Conservation (phyloP, 2,113 vertebrate genomes). For the Calonectris borealis region DNA sequence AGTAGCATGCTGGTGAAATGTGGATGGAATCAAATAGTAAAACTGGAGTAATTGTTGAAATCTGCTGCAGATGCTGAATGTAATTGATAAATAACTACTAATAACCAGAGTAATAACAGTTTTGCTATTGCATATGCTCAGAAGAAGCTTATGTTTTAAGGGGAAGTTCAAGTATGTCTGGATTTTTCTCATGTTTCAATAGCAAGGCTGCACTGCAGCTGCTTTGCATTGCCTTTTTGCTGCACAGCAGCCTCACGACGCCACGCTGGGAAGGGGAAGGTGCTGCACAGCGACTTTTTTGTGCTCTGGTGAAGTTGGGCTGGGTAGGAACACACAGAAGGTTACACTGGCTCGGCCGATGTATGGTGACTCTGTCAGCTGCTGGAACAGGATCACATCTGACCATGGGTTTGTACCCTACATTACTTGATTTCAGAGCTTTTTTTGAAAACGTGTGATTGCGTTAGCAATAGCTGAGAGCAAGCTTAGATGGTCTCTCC, state of each 20-base stretch:
- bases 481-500: not conserved
- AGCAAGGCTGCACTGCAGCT: not conserved
- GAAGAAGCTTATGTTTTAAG: not conserved
- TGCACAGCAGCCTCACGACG: not conserved
- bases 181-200: not conserved
- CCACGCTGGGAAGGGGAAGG: not conserved
- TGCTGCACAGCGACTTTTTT: not conserved
- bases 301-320: not conserved
- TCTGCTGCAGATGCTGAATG: not conserved
- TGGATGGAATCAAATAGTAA: not conserved
- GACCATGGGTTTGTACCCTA: not conserved
- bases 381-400: not conserved
- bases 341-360: not conserved
- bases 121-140: not conserved
- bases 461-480: not conserved
- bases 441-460: not conserved
- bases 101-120: not conserved
- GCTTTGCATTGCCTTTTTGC: not conserved
- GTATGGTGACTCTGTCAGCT: not conserved
- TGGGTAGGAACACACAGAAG: not conserved
- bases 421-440: not conserved
- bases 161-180: not conserved
- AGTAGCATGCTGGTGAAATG: constrained; percentile 20
- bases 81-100: constrained; percentile 41
- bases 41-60: not conserved